Conservation (phyloP, 2,113 vertebrate genomes). For the Antechinus stuartii region DNA sequence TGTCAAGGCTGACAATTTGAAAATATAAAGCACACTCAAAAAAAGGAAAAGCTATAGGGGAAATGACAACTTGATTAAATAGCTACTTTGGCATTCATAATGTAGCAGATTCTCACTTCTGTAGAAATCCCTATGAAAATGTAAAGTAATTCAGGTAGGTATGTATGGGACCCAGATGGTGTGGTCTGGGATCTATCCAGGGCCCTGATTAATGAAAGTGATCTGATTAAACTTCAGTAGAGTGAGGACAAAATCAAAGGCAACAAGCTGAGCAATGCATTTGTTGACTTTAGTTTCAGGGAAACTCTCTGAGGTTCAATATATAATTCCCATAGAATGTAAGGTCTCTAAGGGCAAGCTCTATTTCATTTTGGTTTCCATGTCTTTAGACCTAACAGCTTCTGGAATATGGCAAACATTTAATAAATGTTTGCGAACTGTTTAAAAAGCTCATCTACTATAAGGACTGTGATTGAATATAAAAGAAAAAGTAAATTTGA, state of each 20-base stretch:
- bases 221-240: neutral
- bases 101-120: neutral
- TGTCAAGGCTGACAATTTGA: conserved; percentile 42
- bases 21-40: conserved; percentile 22
- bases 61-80: conserved; percentile 33
- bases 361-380: neutral
- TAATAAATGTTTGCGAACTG: conserved; percentile 10
- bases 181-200: neutral
- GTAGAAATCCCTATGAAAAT: neutral
- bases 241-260: neutral
- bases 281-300: neutral
- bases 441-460: neutral
- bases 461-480: neutral
- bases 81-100: neutral
- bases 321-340: conserved; percentile 1
- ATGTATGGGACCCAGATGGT: neutral
- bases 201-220: neutral
- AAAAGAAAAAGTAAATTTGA: neutral
- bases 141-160: neutral
- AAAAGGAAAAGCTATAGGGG: neutral
- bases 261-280: neutral
- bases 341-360: neutral
- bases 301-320: conserved; percentile 7
- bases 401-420: neutral
- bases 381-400: neutral